phyloP scores from a whole-genome alignment of 1,140 invertebrate genomes.

The Penaeus vannamei region DNA sequence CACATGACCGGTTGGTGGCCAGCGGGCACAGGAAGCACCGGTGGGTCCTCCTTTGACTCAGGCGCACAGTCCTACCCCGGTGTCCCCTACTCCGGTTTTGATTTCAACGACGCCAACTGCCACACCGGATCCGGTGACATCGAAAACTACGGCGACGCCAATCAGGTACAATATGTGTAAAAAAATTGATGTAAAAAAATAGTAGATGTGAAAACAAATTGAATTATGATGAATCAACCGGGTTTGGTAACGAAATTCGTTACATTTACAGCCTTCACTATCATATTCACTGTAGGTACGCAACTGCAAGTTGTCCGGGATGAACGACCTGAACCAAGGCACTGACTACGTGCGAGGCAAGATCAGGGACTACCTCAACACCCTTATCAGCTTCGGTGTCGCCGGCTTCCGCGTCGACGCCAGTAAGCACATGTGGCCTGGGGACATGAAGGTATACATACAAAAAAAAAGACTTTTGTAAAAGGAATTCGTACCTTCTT shows the following conservation, averaged over 20 bases:
- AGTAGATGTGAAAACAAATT: too few relatives aligned
- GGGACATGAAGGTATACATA: slow-evolving; percentile 71
- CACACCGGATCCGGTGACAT: slow-evolving; percentile 58
- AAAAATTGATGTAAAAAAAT: background rate
- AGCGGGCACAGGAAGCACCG: slow-evolving; percentile 45
- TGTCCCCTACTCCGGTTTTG: slow-evolving; percentile 61
- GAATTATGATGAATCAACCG: too few relatives aligned
- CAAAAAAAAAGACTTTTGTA: too few relatives aligned
- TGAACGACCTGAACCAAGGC: slow-evolving; percentile 82
- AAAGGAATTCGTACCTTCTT: too few relatives aligned
- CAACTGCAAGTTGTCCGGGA: slow-evolving; percentile 71
- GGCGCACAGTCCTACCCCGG: slow-evolving; percentile 57
- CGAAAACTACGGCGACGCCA: slow-evolving; percentile 63
- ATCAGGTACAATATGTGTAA: slow-evolving; percentile 48
- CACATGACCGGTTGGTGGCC: slow-evolving; percentile 67
- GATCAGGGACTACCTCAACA: slow-evolving; percentile 81
- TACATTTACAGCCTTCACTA: too few relatives aligned
- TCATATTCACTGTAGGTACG: slow-evolving; percentile 52
- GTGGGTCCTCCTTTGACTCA: slow-evolving; percentile 54
- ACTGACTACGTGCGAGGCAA: slow-evolving; percentile 79
- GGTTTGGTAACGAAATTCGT: too few relatives aligned
- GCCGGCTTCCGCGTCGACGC: slow-evolving; percentile 82
- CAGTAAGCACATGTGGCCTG: slow-evolving; percentile 76
- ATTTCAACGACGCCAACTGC: slow-evolving; percentile 68
- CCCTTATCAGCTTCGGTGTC: slow-evolving; percentile 82